A percentile compares a stretch with the other conserved stretches of the same genome.
These are phyloP conservation scores for Idaea aversata DNA, from an alignment of 2,888 invertebrate genomes.

Conservation along the genomic window DNA sequence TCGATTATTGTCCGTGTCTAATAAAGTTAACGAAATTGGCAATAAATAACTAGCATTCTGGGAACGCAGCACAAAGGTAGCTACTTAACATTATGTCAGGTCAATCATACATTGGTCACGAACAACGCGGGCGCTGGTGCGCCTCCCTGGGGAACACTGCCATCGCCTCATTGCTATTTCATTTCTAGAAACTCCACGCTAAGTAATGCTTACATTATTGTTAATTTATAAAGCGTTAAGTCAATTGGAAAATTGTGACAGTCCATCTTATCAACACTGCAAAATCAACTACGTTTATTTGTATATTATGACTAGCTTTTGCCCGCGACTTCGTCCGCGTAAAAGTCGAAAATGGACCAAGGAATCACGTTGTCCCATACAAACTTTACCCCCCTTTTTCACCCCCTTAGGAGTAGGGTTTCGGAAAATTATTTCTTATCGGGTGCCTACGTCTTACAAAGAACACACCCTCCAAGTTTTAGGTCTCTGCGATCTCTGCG, in stretches of 20 bases:
- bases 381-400: no score
- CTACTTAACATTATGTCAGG: background rate
- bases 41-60: background rate
- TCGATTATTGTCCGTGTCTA: background rate
- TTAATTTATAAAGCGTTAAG: background rate
- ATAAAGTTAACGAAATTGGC: slow-evolving; percentile 4
- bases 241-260: background rate
- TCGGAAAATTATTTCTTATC: no score
- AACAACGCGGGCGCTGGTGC: background rate
- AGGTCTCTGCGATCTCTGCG: no score
- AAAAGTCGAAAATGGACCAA: no score
- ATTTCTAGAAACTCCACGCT: background rate
- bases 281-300: background rate
- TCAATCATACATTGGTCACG: slow-evolving; percentile 1
- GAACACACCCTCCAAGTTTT: no score
- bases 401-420: no score
- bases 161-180: background rate
- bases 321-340: no score
- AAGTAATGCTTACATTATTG: background rate
- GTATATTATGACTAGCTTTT: no score
- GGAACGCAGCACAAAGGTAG: background rate
- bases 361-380: no score
- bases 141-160: background rate
- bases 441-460: no score
- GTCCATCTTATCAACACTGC: background rate